phyloP scores from a whole-genome alignment of 2,113 vertebrate species.

The Etia nguti region DNA sequence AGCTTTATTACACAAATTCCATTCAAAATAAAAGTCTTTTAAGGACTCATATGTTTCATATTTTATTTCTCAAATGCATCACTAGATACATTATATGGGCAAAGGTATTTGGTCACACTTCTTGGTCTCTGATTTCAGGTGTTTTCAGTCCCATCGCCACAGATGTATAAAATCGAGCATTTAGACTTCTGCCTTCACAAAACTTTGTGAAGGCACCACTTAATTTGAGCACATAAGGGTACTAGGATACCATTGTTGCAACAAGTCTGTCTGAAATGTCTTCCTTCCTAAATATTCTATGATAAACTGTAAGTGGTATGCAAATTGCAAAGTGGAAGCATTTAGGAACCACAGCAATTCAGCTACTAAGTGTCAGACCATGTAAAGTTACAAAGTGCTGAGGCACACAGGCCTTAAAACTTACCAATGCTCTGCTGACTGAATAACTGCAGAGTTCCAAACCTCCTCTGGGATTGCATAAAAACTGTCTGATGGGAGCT shows the following conservation, averaged over 20 bases:
- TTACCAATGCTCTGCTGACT: not conserved
- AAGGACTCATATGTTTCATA: not conserved
- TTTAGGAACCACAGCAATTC: not conserved
- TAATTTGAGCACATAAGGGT: not conserved
- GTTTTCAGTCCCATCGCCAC: not conserved
- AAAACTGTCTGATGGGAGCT: not conserved
- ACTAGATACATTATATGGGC: not conserved
- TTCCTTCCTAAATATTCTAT: not conserved
- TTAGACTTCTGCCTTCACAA: not conserved
- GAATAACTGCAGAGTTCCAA: not conserved
- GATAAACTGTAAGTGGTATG: not conserved
- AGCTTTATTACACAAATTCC: not conserved
- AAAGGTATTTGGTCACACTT: not conserved
- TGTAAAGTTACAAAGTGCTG: not conserved
- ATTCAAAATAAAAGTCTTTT: not conserved
- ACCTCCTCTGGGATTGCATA: not conserved
- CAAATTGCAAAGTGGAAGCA: not conserved
- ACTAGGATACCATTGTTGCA: not conserved
- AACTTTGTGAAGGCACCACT: not conserved
- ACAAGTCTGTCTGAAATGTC: not conserved
- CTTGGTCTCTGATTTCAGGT: not conserved
- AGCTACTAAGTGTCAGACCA: not conserved
- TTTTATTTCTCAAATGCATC: not conserved
- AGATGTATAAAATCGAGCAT: not conserved
- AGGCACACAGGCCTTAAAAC: not conserved